A percentile compares a stretch with the other conserved stretches of the same genome.
Evolutionary conservation across 2,888 invertebrate genomes (phyloP).

Genomic region (Pristionchus mayeri): DNA sequence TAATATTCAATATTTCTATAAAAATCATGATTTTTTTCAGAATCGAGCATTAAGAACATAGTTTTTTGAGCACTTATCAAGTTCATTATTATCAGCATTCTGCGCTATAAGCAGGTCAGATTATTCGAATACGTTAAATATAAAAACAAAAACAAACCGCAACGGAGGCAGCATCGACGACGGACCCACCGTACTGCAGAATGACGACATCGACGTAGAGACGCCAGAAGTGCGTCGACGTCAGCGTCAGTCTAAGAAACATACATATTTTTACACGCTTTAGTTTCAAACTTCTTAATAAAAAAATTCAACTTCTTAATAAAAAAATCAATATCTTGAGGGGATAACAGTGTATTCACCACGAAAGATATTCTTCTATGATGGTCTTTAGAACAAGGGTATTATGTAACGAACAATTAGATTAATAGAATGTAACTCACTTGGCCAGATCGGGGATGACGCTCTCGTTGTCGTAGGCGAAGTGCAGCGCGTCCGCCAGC

Average conservation of each 20-base stretch:
- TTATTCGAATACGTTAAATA: no score
- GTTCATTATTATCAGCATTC: no score
- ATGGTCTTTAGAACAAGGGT: background rate
- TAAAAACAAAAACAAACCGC: slow-evolving; percentile 80
- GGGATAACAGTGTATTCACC: no score
- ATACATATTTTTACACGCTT: background rate
- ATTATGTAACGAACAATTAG: background rate
- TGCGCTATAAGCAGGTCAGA: no score
- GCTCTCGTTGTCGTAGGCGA: slow-evolving; percentile 83
- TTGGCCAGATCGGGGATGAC: slow-evolving; percentile 81
- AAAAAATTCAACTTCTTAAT: no score
- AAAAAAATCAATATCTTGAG: no score
- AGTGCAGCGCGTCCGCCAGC: slow-evolving; percentile 86
- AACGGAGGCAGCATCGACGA: slow-evolving; percentile 93
- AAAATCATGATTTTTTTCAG: background rate
- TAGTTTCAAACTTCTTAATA: no score
- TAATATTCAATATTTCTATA: background rate
- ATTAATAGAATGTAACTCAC: slow-evolving; percentile 49
- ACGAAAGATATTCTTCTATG: no score
- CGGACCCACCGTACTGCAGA: slow-evolving; percentile 94
- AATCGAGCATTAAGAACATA: no score
- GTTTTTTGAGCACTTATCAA: no score
- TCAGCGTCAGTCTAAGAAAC: slow-evolving; percentile 61
- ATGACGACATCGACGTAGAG: slow-evolving; percentile 78
- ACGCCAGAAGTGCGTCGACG: slow-evolving; percentile 66